phyloP scores from a whole-genome alignment of 2,888 invertebrate genomes.

The Ochropleura plecta region DNA sequence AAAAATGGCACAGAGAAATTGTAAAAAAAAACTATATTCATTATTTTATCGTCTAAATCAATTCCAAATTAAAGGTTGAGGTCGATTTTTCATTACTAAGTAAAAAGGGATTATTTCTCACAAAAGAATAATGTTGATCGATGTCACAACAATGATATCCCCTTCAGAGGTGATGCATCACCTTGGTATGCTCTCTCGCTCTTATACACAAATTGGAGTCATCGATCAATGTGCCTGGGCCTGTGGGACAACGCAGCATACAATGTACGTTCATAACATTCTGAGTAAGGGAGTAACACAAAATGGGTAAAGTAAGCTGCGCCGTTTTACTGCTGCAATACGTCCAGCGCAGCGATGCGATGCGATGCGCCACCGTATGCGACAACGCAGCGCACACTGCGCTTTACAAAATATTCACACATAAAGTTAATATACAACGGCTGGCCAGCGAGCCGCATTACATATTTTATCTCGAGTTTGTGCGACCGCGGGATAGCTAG shows the following conservation, averaged over 20 bases:
- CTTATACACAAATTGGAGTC: background rate
- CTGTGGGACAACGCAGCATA: background rate
- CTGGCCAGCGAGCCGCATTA: constrained; percentile 7
- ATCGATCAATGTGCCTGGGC: constrained; percentile 18
- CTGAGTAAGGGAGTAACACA: background rate
- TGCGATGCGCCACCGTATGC: constrained; percentile 9
- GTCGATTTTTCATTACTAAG: background rate
- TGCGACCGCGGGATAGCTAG: constrained; percentile 3
- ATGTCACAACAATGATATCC: constrained; percentile 7
- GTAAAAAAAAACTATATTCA: too few species aligned
- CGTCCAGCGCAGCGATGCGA: background rate
- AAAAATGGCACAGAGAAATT: too few species aligned
- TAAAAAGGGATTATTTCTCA: background rate
- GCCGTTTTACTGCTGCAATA: background rate
- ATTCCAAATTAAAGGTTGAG: background rate
- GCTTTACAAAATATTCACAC: constrained; percentile 23
- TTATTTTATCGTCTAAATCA: too few species aligned
- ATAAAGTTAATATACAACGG: background rate
- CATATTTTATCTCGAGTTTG: constrained; percentile 21
- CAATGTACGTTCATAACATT: background rate
- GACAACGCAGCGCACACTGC: constrained; percentile 18
- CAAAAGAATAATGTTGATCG: constrained; percentile 8
- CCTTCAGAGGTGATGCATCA: constrained; percentile 16
- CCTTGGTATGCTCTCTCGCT: background rate
- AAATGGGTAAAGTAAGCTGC: background rate